phyloP scores from a whole-genome alignment of 92 coral and sea anemone genomes.

The Parazoanthus swiftii region DNA sequence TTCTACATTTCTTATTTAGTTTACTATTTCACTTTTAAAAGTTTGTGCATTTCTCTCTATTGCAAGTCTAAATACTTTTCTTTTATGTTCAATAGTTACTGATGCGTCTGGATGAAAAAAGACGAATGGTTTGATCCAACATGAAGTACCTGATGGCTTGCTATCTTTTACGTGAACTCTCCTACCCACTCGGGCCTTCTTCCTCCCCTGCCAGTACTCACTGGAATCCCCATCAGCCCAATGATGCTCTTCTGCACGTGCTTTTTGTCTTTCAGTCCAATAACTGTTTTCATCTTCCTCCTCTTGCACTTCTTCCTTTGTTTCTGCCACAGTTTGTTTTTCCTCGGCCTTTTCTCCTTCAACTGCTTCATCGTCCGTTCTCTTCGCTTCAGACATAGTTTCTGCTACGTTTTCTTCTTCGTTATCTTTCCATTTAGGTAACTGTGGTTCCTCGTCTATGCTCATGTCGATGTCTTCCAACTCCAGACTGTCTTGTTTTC shows the following conservation, averaged over 20 bases:
- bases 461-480: neutral
- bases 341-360: neutral
- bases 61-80: neutral
- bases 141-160: slow-evolving; percentile 20
- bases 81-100: neutral
- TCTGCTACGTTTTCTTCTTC: neutral
- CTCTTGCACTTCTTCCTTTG: neutral
- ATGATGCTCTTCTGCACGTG: slow-evolving; percentile 7
- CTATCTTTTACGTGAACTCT: slow-evolving; percentile 12
- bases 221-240: neutral
- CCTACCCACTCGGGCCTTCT: slow-evolving; percentile 38
- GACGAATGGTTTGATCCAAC: slow-evolving; percentile 14
- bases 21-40: no score
- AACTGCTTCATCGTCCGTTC: neutral
- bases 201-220: slow-evolving; percentile 36
- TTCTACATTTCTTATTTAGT: neutral
- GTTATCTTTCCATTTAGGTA: neutral
- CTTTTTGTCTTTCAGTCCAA: slow-evolving; percentile 12
- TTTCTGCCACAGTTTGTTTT: neutral
- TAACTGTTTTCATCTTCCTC: neutral
- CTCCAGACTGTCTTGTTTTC: neutral
- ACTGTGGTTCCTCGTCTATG: neutral
- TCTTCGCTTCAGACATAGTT: neutral
- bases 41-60: neutral
- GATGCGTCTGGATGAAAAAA: slow-evolving; percentile 35